These are phyloP conservation scores for Microhierax caerulescens DNA, from an alignment of 2,797 vertebrate species.

Conservation along the genomic window DNA sequence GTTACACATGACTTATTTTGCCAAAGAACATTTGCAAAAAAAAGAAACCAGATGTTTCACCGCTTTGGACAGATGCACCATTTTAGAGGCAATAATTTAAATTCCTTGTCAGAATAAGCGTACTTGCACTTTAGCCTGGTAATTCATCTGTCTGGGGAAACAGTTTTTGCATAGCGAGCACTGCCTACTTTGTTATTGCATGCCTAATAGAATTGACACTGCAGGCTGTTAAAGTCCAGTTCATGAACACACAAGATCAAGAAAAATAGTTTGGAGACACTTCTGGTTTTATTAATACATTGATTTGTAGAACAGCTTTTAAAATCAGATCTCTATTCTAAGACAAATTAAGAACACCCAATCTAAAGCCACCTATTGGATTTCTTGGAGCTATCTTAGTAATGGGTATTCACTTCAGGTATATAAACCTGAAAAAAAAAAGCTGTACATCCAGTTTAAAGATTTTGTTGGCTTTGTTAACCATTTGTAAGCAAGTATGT, in stretches of 20 bases:
- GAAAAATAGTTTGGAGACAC: neutral
- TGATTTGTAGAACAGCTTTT: neutral
- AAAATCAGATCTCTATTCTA: neutral
- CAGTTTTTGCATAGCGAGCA: neutral
- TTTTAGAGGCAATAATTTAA: conserved; percentile 3
- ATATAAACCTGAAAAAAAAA: neutral
- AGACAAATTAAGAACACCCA: neutral
- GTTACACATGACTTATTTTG: neutral
- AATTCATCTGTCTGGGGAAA: conserved; percentile 5
- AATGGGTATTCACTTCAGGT: neutral
- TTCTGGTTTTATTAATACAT: neutral
- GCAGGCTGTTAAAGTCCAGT: neutral
- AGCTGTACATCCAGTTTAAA: neutral
- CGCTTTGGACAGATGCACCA: neutral
- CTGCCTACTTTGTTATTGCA: neutral
- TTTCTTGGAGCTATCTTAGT: neutral
- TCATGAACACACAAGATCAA: neutral
- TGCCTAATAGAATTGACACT: neutral
- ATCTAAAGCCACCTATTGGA: neutral
- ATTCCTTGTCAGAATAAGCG: neutral
- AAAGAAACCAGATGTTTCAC: neutral
- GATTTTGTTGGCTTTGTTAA: neutral
- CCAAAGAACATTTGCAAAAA: neutral
- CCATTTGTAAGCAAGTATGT: neutral
- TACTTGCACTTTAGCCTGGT: neutral